Evolutionary conservation across 2,113 vertebrate genomes (phyloP).

Genomic region (Ahaetulla prasina): DNA sequence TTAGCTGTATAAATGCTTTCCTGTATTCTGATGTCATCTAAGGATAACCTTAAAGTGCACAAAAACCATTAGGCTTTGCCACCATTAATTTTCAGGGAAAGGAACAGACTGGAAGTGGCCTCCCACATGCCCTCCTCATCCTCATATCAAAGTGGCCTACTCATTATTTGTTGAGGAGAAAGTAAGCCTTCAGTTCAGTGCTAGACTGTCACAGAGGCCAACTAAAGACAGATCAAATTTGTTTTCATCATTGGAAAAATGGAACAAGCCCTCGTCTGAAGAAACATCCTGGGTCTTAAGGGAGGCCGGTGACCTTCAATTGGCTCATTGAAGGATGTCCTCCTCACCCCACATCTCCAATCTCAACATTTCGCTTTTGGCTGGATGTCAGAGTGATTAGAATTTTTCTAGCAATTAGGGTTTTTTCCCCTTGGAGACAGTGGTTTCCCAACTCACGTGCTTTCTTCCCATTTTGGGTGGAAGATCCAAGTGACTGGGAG

Average conservation of each 20-base stretch:
- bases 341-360: neutral
- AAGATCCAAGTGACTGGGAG: neutral
- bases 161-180: neutral
- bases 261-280: neutral
- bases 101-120: neutral
- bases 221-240: neutral
- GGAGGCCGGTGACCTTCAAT: neutral
- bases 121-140: neutral
- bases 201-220: neutral
- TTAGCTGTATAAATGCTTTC: neutral
- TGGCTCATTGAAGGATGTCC: neutral
- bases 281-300: neutral
- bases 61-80: neutral
- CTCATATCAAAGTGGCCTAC: neutral
- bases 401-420: neutral
- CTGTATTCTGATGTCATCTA: neutral
- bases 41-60: neutral
- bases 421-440: neutral
- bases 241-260: neutral
- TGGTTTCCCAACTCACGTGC: neutral
- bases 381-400: neutral
- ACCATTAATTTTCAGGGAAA: neutral
- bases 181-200: neutral
- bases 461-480: neutral
- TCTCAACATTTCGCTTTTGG: neutral